Evolutionary conservation across 2,888 invertebrate species (phyloP), one percentile per base, ranked within the genome.

Genomic region (Gnatocerus cornutus): DNA sequence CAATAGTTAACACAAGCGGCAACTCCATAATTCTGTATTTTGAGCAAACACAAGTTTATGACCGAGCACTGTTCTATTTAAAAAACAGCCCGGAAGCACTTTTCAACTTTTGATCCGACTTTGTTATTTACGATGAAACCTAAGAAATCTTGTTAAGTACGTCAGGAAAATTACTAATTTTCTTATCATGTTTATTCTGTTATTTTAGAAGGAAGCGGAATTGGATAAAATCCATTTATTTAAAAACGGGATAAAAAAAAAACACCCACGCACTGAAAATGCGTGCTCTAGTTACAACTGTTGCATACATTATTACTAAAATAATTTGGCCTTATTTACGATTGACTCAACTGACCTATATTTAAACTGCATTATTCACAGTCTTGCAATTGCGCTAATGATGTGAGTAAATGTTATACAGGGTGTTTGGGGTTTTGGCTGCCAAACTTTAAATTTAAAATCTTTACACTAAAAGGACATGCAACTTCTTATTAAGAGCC

Each of bases 271-370:
- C 37, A 37, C 37, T 37, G n/a, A 41, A 12, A 41, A 41, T 41
- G 10, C 13, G 41, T 6, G n/a, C 1, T 41, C 12, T 7, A 41
- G 41, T 10, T n/a, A 12, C 6, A 41, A 6, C 6, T 16, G 14
- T 9, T 14, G 46, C 7, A 9, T 16, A 6, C 46, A 21, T 9
- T 16, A 16, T 46, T 16, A 16, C 46, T 46, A 21, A 46, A 46
- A 46, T 46, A 46, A 46, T 46, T 21, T 46, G 16, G n/a, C 21
- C 46, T 46, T 16, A 46, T 13, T 45, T 16, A 46, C 6, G 9
- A 46, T 14, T 46, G 46, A 46, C 14, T 46, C 46, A 46, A 43
- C 43, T 43, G 12, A 43, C 43, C 43, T 43, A 43, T 43, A 43
- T 43, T 43, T 43, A 12, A 2, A 37, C 37, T 12, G 13, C 12